Base-by-base conservation (phyloP, 1,140 invertebrate species). In the Heterodera carotae region DNA sequence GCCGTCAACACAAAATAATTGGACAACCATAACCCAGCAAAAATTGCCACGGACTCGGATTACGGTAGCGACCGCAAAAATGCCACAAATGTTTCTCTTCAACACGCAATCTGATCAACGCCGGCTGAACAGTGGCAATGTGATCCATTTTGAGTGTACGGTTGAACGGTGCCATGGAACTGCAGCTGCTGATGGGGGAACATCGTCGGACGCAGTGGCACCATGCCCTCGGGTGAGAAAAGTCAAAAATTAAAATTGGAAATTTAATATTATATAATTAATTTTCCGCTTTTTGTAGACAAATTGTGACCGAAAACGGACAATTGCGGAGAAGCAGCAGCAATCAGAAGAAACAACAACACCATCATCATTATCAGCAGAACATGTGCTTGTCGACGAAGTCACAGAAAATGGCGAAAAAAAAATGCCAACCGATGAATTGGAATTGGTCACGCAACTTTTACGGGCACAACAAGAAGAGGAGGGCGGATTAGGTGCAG, bases 141-240 rank as follows among this genome's bases (percentile, higher is more conserved):
- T 74, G 25, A 29, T 74, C 33, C 59, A 62, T 29, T 74, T 74
- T 74, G 72, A 74, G 36, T 74, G 72, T 62, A 56, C 64, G 36
- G 15, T 74, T 29, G 72, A 74, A n/a, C 25, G 31, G 31, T 74
- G 72, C 34, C 36, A 62, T n/a, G 69, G 69, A 25, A 43, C 8
- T 8, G 72, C n/a, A n/a, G n/a, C n/a, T n/a, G n/a, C n/a, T n/a
- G n/a, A n/a, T n/a, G n/a, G n/a, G n/a, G n/a, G 64, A 31, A 33
- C 6, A 66, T 31, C 25, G 62, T 10, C 29, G 33, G 4, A 25
- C n/a, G 62, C 27, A 22, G 3, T 34, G 12, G 12, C 36, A 34
- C 72, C 29, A 56, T 74, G 72, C 27, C 59, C 59, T 33, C 29
- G 31, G 56, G 56, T 62, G 29, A 72, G 60, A 39, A 31, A 31